Evolutionary conservation across 2,113 vertebrate species (phyloP).

Genomic region (Erinaceus europaeus): DNA sequence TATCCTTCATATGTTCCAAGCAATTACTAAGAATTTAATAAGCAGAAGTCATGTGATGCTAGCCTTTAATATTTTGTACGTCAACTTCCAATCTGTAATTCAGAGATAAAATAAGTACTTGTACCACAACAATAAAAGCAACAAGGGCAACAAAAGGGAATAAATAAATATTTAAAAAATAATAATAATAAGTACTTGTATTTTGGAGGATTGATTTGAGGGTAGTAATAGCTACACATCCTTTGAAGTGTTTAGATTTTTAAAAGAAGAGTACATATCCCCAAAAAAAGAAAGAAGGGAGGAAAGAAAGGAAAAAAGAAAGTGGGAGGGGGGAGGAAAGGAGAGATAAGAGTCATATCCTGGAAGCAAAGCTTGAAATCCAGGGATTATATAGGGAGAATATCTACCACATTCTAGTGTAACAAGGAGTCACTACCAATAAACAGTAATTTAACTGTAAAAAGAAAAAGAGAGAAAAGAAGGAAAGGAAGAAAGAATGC

Average conservation of each 20-base stretch:
- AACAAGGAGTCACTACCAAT: conserved; percentile 42
- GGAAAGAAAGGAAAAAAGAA: neutral
- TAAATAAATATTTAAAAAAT: neutral
- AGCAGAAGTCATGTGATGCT: neutral
- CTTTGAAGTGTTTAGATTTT: conserved; percentile 27
- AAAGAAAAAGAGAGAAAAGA: too few species aligned
- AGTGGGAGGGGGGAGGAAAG: too few species aligned
- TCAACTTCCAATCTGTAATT: neutral
- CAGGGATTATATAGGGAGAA: conserved; percentile 20
- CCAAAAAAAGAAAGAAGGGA: neutral
- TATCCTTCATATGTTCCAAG: neutral
- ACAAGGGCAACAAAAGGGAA: too few species aligned
- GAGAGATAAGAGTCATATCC: neutral
- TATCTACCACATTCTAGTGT: neutral
- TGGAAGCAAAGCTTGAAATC: conserved; percentile 57
- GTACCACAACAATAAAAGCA: too few species aligned
- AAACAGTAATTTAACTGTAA: conserved; percentile 35
- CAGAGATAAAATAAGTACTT: neutral
- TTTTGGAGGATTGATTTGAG: neutral
- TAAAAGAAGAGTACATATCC: neutral
- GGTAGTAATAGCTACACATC: neutral
- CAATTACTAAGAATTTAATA: conserved; percentile 17
- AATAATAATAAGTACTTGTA: neutral
- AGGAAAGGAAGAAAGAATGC: too few species aligned
- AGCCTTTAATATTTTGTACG: neutral